Evolutionary conservation across 2,113 vertebrate species (phyloP).

Genomic region (Chamaetylas fuelleborni): DNA sequence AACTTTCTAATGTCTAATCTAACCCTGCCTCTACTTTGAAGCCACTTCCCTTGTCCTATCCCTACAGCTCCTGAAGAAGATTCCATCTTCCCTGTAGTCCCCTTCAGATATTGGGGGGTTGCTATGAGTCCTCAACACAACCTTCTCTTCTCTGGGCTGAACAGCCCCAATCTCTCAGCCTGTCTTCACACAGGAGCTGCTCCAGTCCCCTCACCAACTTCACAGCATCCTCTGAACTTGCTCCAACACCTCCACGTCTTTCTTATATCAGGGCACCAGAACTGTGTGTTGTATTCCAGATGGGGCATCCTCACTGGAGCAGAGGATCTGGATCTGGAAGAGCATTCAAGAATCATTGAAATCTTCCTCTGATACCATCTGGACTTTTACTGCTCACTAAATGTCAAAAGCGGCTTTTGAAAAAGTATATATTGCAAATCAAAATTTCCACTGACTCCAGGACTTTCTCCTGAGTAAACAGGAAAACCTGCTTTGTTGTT

Average conservation of each 20-base stretch:
- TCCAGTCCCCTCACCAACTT: neutral
- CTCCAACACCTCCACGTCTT: neutral
- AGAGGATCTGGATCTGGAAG: neutral
- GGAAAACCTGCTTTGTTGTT: neutral
- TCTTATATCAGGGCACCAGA: neutral
- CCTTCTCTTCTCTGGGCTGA: neutral
- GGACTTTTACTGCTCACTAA: neutral
- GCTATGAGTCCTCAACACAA: neutral
- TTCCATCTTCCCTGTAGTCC: neutral
- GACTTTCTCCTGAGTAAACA: neutral
- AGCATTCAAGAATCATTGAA: neutral
- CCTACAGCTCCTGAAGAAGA: neutral
- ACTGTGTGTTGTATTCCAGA: fast-evolving
- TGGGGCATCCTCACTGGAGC: neutral
- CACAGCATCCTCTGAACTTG: neutral
- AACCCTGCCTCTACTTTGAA: neutral
- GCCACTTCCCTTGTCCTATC: neutral
- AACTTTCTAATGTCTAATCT: neutral
- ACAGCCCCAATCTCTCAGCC: neutral
- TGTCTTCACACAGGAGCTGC: neutral
- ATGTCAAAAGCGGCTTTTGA: neutral
- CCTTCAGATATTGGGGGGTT: neutral
- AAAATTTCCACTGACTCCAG: neutral
- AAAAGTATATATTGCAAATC: neutral
- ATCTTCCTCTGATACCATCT: neutral